phyloP scores from a whole-genome alignment of 2,888 invertebrate genomes.

The Sminthurinus aureus region DNA sequence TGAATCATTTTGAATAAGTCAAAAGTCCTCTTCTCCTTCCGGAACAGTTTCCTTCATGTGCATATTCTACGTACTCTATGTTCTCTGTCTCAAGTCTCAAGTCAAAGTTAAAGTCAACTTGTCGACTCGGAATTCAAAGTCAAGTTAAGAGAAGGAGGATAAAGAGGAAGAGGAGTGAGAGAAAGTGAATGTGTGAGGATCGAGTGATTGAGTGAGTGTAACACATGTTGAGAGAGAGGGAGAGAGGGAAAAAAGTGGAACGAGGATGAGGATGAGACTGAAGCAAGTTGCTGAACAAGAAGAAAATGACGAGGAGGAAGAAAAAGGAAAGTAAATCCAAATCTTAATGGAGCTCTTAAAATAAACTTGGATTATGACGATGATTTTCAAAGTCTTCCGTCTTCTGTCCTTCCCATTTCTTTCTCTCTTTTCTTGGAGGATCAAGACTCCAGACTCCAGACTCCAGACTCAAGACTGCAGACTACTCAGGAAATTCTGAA shows the following conservation, averaged over 20 bases:
- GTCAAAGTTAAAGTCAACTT: neutral
- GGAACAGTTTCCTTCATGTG: no score
- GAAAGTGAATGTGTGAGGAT: neutral
- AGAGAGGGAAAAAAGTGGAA: neutral
- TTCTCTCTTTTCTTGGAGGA: neutral
- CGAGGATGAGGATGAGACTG: constrained; percentile 3
- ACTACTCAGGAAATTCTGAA: neutral
- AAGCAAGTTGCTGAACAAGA: neutral
- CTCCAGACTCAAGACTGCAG: neutral
- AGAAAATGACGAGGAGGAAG: neutral
- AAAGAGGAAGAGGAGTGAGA: neutral
- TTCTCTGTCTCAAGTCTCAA: no score
- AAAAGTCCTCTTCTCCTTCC: no score
- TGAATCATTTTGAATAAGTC: no score
- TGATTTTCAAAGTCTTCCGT: constrained; percentile 8
- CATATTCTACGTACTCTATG: no score
- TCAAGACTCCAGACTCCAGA: neutral
- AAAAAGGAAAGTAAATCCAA: neutral
- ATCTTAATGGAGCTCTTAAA: constrained; percentile 32
- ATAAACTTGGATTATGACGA: constrained; percentile 27
- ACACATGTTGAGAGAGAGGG: neutral
- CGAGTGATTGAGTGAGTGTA: neutral
- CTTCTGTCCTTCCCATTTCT: neutral
- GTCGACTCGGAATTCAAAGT: neutral
- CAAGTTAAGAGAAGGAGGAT: neutral